Conservation (phyloP, 2,888 invertebrate species). For the Meiosimyza platycephala region DNA sequence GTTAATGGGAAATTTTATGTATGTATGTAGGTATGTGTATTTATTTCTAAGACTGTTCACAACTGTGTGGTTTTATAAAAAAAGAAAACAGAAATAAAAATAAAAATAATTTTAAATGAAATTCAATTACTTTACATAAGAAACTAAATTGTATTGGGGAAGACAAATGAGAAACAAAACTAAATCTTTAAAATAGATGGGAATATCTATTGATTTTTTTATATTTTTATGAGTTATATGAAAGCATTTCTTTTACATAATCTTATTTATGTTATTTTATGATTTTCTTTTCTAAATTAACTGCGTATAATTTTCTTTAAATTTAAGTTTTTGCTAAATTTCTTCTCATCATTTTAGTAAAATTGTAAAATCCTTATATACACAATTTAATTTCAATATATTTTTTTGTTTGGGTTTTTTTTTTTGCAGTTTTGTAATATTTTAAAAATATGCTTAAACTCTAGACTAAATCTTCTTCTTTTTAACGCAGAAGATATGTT, state of each 20-base stretch:
- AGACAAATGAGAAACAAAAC: conserved; percentile 22
- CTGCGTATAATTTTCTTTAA: conserved; percentile 36
- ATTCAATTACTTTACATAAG: conserved; percentile 26
- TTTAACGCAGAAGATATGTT: conserved; percentile 24
- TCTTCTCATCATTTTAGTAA: conserved; percentile 46
- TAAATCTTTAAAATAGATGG: too few species aligned
- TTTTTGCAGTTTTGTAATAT: conserved; percentile 30
- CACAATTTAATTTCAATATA: conserved; percentile 48
- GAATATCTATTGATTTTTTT: too few species aligned
- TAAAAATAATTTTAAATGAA: conserved; percentile 21
- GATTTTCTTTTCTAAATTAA: conserved; percentile 5
- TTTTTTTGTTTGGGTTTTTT: conserved; percentile 21
- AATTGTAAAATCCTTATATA: conserved; percentile 55
- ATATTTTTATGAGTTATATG: conserved; percentile 24
- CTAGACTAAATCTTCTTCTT: conserved; percentile 28
- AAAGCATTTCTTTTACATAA: conserved; percentile 30
- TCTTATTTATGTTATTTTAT: conserved; percentile 32
- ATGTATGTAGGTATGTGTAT: conserved; percentile 1
- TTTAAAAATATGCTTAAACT: conserved; percentile 32
- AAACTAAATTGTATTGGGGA: conserved; percentile 10
- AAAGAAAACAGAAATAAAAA: conserved; percentile 4
- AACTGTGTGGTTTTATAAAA: background rate
- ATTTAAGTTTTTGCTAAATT: conserved; percentile 41
- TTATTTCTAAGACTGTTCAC: background rate
- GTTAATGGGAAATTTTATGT: conserved; percentile 25